phyloP scores from a whole-genome alignment of 2,113 vertebrate genomes.

The Pygoscelis adeliae region DNA sequence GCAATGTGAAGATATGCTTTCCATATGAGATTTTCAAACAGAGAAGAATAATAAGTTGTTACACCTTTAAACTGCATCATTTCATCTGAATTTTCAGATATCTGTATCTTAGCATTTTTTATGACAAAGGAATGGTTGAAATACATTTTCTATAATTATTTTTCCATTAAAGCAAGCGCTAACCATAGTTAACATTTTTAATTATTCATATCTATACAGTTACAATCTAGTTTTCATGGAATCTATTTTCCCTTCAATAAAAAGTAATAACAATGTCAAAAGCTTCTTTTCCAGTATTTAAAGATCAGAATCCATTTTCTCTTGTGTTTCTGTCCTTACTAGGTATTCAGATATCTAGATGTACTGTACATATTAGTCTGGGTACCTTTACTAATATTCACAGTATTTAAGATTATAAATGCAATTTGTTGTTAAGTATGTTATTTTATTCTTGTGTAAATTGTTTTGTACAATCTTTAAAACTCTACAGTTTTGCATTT shows the following conservation, averaged over 20 bases:
- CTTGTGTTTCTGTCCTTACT: constrained; percentile 65
- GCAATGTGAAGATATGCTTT: constrained; percentile 52
- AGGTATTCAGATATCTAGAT: constrained; percentile 72
- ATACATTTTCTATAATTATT: constrained; percentile 70
- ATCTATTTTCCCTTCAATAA: constrained; percentile 64
- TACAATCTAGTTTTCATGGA: constrained; percentile 70
- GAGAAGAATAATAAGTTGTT: constrained; percentile 17
- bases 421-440: constrained; percentile 81
- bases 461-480: constrained; percentile 83
- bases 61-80: constrained; percentile 37
- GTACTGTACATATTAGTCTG: constrained; percentile 80
- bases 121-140: constrained; percentile 61
- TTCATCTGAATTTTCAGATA: constrained; percentile 63
- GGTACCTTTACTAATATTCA: constrained; percentile 84
- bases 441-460: constrained; percentile 85
- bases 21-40: constrained; percentile 25
- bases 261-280: constrained; percentile 49
- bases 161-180: constrained; percentile 66
- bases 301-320: constrained; percentile 60
- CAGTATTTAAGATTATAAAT: constrained; percentile 83
- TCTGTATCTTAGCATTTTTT: constrained; percentile 64
- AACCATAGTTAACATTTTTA: constrained; percentile 73
- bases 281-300: constrained; percentile 70
- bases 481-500: constrained; percentile 81
- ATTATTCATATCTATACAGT: constrained; percentile 67